phyloP scores from a whole-genome alignment of 2,888 invertebrate species.

The Cantharis rufa region DNA sequence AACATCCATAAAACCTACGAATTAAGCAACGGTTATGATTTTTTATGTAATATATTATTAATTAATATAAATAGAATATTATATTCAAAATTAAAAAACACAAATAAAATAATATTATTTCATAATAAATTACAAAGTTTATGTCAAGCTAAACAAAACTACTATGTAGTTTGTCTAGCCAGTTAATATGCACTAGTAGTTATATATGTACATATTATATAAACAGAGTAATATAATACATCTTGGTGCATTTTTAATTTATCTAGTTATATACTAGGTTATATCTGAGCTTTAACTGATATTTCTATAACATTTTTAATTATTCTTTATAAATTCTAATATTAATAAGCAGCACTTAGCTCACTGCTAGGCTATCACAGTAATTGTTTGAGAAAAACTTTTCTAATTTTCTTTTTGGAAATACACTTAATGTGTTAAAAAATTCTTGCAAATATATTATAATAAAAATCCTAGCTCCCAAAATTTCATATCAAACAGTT shows the following conservation, averaged over 20 bases:
- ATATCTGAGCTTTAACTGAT: background rate
- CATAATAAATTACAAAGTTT: too few relatives aligned
- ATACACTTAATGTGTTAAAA: background rate
- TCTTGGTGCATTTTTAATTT: too few relatives aligned
- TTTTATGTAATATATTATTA: background rate
- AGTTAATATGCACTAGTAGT: background rate
- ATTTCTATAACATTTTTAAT: background rate
- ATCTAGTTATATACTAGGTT: too few relatives aligned
- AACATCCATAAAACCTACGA: background rate
- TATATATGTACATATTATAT: too few relatives aligned
- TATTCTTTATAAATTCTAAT: background rate
- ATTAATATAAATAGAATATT: too few relatives aligned
- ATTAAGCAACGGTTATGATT: background rate
- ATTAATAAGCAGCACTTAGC: background rate
- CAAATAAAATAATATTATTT: too few relatives aligned
- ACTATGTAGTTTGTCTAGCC: background rate
- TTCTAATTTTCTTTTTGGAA: background rate
- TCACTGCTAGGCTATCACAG: background rate
- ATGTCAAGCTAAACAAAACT: too few relatives aligned
- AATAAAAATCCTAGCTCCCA: background rate
- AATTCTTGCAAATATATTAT: background rate
- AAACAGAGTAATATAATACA: too few relatives aligned
- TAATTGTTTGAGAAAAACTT: background rate
- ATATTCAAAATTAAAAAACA: too few relatives aligned
- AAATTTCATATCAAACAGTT: background rate